Base-by-base conservation (phyloP, 2,113 vertebrate genomes). In the Promerops cafer region DNA sequence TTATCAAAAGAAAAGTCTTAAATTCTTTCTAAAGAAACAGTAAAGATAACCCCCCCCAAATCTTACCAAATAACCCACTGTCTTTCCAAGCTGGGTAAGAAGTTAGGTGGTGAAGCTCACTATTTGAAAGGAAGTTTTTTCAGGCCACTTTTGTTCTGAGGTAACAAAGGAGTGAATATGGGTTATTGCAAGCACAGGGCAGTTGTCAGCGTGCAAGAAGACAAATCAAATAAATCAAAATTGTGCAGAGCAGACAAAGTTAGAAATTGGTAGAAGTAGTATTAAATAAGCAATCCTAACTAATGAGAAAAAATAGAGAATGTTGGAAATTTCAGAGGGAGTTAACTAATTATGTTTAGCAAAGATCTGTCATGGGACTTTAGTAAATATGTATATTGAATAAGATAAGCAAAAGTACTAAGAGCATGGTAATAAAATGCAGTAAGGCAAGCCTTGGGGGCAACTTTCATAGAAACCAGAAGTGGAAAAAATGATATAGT, bases 41-140 rank as follows among this genome's bases (percentile, higher is more conserved):
- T 27, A 53, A 33, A 64, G 1, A 14, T 71, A 56, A 6, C 3
- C 0, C 1, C 10, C 0, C 4, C 3, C 8, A 31, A 74, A 37
- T 60, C 16, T 54, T 42, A 60, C 13, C 14, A 54, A 78, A 39
- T 42, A 63, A 24, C 2, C 6, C 5, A 37, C 18, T 59, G 14
- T 50, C 10, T 60, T 94, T 91, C 37, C 53, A 68, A 82, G 7
- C 8, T 61, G 14, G 2, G 7, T 88, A 65, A 75, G 57, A 89
- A 84, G 60, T 44, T 9, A 57, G 11, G 5, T 54, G 22, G 35
- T 42, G 24, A 71, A 90, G 16, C 66, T 60, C 31, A 40, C 72
- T 10, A 52, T 8, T 39, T 78, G 24, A 60, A 23, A 79, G 16
- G 33, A 78, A 44, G 2, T 6, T 16, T 91, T 89, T 82, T 11